A percentile compares a stretch with the other conserved stretches of the same genome.
Conservation (phyloP, 1,140 invertebrate genomes). For the Ceratosolen solmsi region DNA sequence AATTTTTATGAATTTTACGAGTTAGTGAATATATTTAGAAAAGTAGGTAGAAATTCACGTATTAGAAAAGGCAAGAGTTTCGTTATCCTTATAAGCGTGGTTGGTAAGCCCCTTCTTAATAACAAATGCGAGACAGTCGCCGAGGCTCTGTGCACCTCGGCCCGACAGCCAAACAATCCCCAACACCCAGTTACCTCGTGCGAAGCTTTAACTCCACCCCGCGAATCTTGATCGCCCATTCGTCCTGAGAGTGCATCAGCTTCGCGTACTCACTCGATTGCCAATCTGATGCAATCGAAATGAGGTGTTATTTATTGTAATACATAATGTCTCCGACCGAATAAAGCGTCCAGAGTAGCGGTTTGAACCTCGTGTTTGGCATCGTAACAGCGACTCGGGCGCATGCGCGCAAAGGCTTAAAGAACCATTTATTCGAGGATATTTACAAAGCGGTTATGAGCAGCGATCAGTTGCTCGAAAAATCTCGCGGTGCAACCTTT, state of each 20-base stretch:
- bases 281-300: not conserved
- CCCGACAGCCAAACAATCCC: too few species aligned
- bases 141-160: too few species aligned
- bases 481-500: not conserved
- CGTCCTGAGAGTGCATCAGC: too few species aligned
- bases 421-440: not conserved
- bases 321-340: not conserved
- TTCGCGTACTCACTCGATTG: too few species aligned
- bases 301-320: not conserved
- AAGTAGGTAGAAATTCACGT: not conserved
- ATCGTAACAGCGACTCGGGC: not conserved
- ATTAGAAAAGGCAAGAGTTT: not conserved
- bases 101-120: too few species aligned
- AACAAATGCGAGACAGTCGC: too few species aligned
- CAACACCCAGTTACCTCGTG: too few species aligned
- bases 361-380: not conserved
- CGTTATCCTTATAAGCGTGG: too few species aligned
- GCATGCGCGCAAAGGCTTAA: not conserved
- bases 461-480: not conserved
- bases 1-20: slow-evolving; percentile 11
- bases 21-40: not conserved
- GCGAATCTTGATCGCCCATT: too few species aligned
- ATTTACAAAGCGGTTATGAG: not conserved
- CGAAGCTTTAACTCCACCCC: too few species aligned
- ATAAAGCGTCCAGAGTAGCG: not conserved